Evolutionary conservation across 1,140 invertebrate genomes (phyloP), one percentile per base, ranked within the genome.

Genomic region (Tenebrio molitor): DNA sequence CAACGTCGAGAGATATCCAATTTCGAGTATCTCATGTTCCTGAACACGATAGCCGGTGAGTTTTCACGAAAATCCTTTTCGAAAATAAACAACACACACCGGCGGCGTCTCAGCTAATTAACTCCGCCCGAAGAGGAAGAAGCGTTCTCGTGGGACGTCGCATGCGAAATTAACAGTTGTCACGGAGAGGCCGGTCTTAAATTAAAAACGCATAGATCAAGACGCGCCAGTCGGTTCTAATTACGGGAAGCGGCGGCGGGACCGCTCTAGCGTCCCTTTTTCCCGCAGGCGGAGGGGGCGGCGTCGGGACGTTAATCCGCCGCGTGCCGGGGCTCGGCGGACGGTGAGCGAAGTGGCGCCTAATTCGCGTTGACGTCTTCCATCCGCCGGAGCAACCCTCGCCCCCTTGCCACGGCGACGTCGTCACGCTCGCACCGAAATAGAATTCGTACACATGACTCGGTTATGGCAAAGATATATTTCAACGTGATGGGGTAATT

Each of bases 1-100:
- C 97, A 99, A 84, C 88, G 96, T 7, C 87, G 98, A 16, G 98
- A 99, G 85, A 99, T 99, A 75, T 98, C 97, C 44, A 99, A 99
- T 86, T 99, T 99, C 84, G 97, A 99, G 83, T 99, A 99, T 84
- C 89, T 99, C 73, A 99, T 99, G 97, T 99, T 99, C 86, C 89
- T 99, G 63, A 99, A 99, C 84, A 99, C 98, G 3, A 98, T 99
- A 77, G 97, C 98, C 67, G 97, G 95, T 96, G 83, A 89, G 89
- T 68, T 41, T 3, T 29, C 25, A 8, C 3, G 25, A 4, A 29
- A 3, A 19, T 29, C 50, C 23, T 58, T 25, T 15, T 2, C 36
- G 2, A 14, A 58, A 58, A 58, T 58, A 58, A 29, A 25, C 23
- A n/a, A n/a, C n/a, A n/a, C n/a, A n/a, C n/a, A n/a, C n/a, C n/a